Evolutionary conservation across 2,888 invertebrate genomes (phyloP).

Genomic region (Leptinotarsa peninsularis): DNA sequence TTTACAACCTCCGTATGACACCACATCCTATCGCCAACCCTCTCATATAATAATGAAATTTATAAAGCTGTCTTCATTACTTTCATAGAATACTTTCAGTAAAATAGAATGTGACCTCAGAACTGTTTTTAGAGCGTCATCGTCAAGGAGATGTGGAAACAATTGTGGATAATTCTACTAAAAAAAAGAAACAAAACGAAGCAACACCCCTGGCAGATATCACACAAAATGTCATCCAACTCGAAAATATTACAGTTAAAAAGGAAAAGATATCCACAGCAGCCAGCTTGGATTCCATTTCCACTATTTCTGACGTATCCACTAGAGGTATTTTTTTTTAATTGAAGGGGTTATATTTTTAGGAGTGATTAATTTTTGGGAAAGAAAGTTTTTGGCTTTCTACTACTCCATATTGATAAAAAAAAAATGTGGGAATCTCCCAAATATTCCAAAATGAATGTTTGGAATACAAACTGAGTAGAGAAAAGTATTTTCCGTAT

Average conservation of each 20-base stretch:
- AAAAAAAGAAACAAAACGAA: constrained; percentile 4
- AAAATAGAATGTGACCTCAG: background rate
- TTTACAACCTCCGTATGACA: too few species aligned
- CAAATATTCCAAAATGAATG: too few species aligned
- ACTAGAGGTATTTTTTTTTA: constrained; percentile 3
- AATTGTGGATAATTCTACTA: background rate
- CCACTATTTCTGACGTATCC: constrained; percentile 1
- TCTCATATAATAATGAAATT: too few species aligned
- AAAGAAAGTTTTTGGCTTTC: too few species aligned
- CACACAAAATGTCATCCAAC: constrained; percentile 3
- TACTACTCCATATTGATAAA: too few species aligned
- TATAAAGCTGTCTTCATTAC: too few species aligned
- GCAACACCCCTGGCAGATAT: constrained; percentile 17
- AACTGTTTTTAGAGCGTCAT: constrained; percentile 1
- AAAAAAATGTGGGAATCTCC: too few species aligned
- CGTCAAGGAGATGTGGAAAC: constrained; percentile 8
- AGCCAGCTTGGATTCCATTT: background rate
- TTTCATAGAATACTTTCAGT: background rate
- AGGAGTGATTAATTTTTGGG: too few species aligned
- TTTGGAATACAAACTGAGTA: too few species aligned
- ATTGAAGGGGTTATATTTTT: too few species aligned
- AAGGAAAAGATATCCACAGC: constrained; percentile 11
- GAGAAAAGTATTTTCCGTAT: too few species aligned
- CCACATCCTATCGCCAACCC: too few species aligned
- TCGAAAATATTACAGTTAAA: constrained; percentile 19